Conservation (phyloP, 2,888 invertebrate species). For the Ochropleura plecta region DNA sequence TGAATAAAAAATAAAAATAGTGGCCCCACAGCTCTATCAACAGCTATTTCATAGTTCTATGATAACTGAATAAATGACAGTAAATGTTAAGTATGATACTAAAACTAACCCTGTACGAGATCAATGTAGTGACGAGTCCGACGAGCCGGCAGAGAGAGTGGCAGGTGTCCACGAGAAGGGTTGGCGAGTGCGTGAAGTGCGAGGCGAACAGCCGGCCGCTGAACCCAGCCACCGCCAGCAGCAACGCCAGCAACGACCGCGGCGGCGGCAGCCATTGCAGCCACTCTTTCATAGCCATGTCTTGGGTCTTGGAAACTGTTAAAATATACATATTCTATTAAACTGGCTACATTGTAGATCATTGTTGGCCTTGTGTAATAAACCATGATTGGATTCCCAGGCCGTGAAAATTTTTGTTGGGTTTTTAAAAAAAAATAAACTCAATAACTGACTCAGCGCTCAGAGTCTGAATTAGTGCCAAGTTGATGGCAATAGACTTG, state of each 20-base stretch:
- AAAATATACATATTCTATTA: not conserved
- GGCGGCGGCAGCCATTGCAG: constrained; percentile 94
- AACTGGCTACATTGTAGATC: not conserved
- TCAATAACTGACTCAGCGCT: not conserved
- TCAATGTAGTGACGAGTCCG: constrained; percentile 91
- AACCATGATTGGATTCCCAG: no score
- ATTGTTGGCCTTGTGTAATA: not conserved
- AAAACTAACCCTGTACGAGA: constrained; percentile 82
- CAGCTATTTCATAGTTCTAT: not conserved
- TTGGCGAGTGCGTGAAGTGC: constrained; percentile 97
- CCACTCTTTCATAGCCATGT: constrained; percentile 95
- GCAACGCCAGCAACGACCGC: constrained; percentile 93
- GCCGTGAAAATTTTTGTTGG: not conserved
- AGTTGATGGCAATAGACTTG: not conserved
- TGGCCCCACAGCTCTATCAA: not conserved
- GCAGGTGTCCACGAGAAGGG: constrained; percentile 97
- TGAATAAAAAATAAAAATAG: no score
- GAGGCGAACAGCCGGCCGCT: constrained; percentile 95
- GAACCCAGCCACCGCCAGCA: constrained; percentile 94
- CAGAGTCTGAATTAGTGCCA: not conserved
- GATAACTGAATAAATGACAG: not conserved
- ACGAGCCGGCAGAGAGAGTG: constrained; percentile 98
- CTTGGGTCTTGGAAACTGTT: constrained; percentile 14
- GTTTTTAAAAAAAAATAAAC: no score
- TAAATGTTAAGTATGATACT: not conserved